A percentile compares a stretch with the other conserved stretches of the same genome.
phyloP scores from a whole-genome alignment of 2,888 invertebrate genomes.

The Caenorhabditis sp. region DNA sequence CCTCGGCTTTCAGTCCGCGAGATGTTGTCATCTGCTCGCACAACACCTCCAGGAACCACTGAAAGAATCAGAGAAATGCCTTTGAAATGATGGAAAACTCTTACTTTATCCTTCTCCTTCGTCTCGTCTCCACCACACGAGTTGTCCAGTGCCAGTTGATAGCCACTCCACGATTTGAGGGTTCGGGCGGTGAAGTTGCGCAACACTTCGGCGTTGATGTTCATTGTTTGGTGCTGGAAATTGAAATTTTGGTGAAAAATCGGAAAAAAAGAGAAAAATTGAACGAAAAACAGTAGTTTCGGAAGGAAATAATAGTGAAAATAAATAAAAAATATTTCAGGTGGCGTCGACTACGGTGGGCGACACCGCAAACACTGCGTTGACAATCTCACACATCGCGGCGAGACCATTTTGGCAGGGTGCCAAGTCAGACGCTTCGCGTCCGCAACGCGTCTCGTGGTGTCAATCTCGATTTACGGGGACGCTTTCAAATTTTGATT shows the following conservation, averaged over 20 bases:
- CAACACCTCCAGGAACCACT: conserved; percentile 76
- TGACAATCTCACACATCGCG: conserved; percentile 36
- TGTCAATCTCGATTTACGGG: conserved; percentile 53
- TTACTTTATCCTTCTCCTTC: conserved; percentile 70
- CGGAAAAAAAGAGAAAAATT: background rate
- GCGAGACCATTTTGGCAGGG: conserved; percentile 52
- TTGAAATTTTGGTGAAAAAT: background rate
- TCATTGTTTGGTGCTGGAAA: conserved; percentile 32
- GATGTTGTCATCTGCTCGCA: conserved; percentile 68
- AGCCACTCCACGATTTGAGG: conserved; percentile 73
- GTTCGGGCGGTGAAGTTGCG: conserved; percentile 60
- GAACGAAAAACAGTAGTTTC: conserved; percentile 7
- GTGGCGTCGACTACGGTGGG: conserved; percentile 30
- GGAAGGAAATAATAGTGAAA: conserved; percentile 19
- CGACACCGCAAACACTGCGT: conserved; percentile 53
- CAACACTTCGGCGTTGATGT: conserved; percentile 19
- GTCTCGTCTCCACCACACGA: conserved; percentile 76
- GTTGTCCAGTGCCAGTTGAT: conserved; percentile 75
- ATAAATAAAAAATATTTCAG: background rate
- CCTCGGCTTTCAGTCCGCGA: conserved; percentile 73
- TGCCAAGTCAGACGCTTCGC: conserved; percentile 22
- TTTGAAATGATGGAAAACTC: conserved; percentile 13
- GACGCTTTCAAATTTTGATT: conserved; percentile 36
- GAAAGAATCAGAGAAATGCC: conserved; percentile 36
- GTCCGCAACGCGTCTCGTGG: conserved; percentile 48